Percentiles rank a stretch among this genome's conserved stretches.
These are phyloP conservation scores for Echinometra lucunter DNA, from an alignment of 53 echinoderm and acorn worm species.

Conservation along the genomic window DNA sequence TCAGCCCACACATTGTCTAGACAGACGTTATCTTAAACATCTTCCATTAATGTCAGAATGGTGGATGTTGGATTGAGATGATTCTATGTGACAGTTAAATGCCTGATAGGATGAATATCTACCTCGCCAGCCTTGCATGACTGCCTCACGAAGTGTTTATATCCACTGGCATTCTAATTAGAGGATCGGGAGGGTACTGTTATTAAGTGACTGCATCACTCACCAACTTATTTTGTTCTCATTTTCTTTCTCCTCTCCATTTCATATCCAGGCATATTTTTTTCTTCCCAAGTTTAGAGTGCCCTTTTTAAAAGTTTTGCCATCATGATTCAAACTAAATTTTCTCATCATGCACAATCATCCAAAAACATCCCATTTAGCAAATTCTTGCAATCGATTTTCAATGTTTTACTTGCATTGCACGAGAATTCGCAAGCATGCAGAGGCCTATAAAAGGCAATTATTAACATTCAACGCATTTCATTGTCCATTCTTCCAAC, in stretches of 20 bases:
- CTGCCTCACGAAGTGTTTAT: slow-evolving; percentile 11
- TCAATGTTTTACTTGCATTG: background rate
- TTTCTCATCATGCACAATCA: no score
- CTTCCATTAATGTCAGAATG: slow-evolving; percentile 19
- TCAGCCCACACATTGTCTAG: slow-evolving; percentile 43
- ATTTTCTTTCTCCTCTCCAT: background rate
- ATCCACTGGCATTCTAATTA: slow-evolving; percentile 48
- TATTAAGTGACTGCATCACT: background rate
- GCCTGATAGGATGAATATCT: background rate
- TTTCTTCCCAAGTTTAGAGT: background rate
- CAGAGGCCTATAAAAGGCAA: background rate
- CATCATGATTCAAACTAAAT: background rate
- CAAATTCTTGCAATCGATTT: no score
- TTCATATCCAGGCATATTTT: background rate
- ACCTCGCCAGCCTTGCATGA: background rate
- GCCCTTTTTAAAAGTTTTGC: background rate
- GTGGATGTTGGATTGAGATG: background rate
- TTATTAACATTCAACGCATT: background rate
- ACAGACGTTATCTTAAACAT: slow-evolving; percentile 33
- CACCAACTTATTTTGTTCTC: background rate
- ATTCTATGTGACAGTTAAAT: background rate
- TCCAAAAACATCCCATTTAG: no score
- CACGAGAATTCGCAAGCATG: background rate
- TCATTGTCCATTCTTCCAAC: background rate
- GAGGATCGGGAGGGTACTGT: background rate